These are phyloP conservation scores for Catharus minimus DNA, from an alignment of 2,113 vertebrate species.

Conservation along the genomic window DNA sequence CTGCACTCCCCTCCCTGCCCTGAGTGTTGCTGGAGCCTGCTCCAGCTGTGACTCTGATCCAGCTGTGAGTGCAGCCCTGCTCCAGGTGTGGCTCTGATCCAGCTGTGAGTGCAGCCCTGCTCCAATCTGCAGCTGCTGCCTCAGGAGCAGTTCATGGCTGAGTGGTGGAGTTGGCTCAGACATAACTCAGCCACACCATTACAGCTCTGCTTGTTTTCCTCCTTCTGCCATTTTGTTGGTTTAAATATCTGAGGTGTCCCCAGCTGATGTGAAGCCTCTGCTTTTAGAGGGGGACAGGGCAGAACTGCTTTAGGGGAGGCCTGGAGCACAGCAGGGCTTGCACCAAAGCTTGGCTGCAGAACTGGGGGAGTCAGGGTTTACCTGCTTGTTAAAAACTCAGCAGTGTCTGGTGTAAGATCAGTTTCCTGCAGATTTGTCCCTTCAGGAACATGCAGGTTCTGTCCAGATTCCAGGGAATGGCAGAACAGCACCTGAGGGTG, in stretches of 20 bases:
- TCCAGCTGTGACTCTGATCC: neutral
- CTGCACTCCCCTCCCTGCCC: too few species aligned
- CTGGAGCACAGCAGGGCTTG: neutral
- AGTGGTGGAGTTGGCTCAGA: neutral
- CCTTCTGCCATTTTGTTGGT: neutral
- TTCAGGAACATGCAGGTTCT: neutral
- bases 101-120: neutral
- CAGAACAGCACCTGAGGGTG: neutral
- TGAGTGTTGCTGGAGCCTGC: neutral
- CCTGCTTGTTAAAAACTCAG: neutral
- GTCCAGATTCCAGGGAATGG: neutral
- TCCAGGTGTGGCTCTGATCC: neutral
- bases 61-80: fast-evolving
- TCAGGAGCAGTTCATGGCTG: neutral
- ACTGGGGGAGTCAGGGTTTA: neutral
- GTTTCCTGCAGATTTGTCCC: neutral
- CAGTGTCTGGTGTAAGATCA: neutral
- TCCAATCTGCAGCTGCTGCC: neutral
- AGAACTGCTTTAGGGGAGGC: neutral
- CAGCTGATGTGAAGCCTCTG: neutral
- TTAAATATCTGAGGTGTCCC: neutral
- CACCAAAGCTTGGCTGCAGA: neutral
- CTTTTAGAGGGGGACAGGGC: neutral
- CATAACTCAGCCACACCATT: neutral
- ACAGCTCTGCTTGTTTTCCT: neutral